Evolutionary conservation across 2,888 invertebrate genomes (phyloP), one percentile per base, ranked within the genome.

Genomic region (Pachymerium ferrugineum): DNA sequence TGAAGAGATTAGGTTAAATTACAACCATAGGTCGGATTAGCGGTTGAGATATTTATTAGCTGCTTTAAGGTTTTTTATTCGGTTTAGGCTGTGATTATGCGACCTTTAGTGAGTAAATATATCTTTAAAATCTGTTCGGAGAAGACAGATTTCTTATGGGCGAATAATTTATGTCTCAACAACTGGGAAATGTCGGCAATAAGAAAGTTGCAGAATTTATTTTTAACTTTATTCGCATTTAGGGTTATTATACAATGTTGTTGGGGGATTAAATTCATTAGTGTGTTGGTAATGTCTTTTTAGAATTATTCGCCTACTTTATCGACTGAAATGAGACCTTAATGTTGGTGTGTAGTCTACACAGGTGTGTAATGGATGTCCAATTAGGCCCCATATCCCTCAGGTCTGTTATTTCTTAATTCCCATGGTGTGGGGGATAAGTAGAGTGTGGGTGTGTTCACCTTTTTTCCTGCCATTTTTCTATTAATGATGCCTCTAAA

Each of bases 401-500:
- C 25, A 62, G 62, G 62, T 62, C 62, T 62, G 62, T 62, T 62
- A 62, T 62, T 62, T 62, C 62, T 62, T 62, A 62, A 62, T 62
- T 28, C 62, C 62, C 62, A 62, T 28, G 62, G 62, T 62, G 62
- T 62, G 3, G 62, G 33, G 28, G 28, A 28, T 62, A 62, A 62
- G 62, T 62, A 16, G 14, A 25, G 62, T 62, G 62, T 62, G 62
- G 62, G 62, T 62, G 62, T 62, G 62, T 25, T 22, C 62, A 62
- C 62, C 62, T 62, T 62, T 62, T 62, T 28, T 62, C 62, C 28
- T 25, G 62, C 62, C 28, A 28, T 62, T 62, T 62, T 62, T 14
- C 25, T 62, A 62, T 62, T 62, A 62, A 62, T 62, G 62, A 62
- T 22, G 62, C 62, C 28, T 62, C 28, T 62, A 62, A 62, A 62